Base-by-base conservation (phyloP, 2,888 invertebrate genomes). In the Rotaria magnacalcarata region DNA sequence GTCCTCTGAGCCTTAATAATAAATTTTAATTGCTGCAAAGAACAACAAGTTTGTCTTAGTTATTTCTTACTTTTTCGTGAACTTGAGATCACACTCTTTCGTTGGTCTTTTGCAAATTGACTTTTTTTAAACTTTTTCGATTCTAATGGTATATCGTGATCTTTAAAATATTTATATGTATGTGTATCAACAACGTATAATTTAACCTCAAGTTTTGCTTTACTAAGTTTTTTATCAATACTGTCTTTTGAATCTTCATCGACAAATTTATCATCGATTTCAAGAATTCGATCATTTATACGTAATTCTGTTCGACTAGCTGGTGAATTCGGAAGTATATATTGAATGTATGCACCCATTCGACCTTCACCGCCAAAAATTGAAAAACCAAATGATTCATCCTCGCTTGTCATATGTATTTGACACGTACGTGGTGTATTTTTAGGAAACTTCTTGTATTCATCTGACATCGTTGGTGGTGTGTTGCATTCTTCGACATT, bases 81-180 rank as follows among this genome's bases (percentile, higher is more conserved):
- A 19, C 4, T 5, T 10, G 7, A 3, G 21, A 2, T 8, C 6
- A 1, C 6, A 54, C 5, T 4, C 4, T 21, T 0, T 5, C 0
- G 2, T 54, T 4, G 3, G 3, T 21, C 5, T 54, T 54, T 54
- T 21, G 54, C 21, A 54, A 21, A 21, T 54, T 19, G 7, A 54
- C 54, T 54, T 21, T 21, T 54, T 54, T 54, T 1, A 54, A 21
- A 54, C 7, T 21, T 6, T 54, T 54, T 54, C 11, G 58, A 60
- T 27, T 6, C 3, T 27, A 60, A 60, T 67, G 67, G 67, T 34
- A n/a, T 14, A n/a, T 47, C 24, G 4, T 47, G 21, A 0, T 43
- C 10, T 43, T 47, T 7, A 43, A 24, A 43, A 80, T 80, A 11
- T 80, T 24, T 24, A 19, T 80, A 80, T n/a, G 80, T 80, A 24